Evolutionary conservation across 1,140 invertebrate species (phyloP).

Genomic region (fruit fly (Drosophila melanogaster)): DNA sequence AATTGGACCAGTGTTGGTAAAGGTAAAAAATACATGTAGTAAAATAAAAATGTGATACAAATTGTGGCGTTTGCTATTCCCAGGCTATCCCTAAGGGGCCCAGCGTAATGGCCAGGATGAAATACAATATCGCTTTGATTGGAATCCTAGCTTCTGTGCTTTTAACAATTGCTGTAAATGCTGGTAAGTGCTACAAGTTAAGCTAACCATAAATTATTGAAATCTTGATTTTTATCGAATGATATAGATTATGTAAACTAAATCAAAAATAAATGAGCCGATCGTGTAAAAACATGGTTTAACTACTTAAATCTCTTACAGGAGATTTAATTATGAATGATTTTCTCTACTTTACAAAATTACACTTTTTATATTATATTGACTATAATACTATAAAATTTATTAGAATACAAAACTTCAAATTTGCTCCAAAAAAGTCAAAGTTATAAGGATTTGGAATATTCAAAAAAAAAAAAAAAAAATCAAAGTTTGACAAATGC

Average conservation of each 20-base stretch:
- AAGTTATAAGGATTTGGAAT: too few species aligned
- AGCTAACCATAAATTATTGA: not conserved
- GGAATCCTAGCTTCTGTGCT: conserved; percentile 38
- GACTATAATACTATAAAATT: too few species aligned
- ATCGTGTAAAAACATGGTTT: too few species aligned
- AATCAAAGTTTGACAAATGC: too few species aligned
- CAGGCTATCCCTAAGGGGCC: conserved; percentile 34
- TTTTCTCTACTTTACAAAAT: too few species aligned
- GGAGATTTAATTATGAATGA: too few species aligned
- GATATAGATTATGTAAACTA: not conserved
- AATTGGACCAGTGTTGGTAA: conserved; percentile 22
- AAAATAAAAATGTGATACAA: not conserved
- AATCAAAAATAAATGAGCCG: too few species aligned
- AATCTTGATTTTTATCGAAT: not conserved
- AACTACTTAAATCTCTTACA: too few species aligned
- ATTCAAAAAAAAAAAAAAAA: too few species aligned
- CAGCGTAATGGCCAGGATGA: conserved; percentile 22
- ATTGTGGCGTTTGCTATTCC: conserved; percentile 17
- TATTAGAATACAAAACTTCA: too few species aligned
- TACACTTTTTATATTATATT: too few species aligned
- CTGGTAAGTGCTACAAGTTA: conserved; percentile 38
- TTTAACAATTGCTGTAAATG: conserved; percentile 24
- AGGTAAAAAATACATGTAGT: conserved; percentile 35
- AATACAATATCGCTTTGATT: conserved; percentile 3
- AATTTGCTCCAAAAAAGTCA: too few species aligned